Percentiles rank a stretch among this genome's conserved stretches.
Evolutionary conservation across 2,888 invertebrate species (phyloP).

Genomic region (Phymatocera aterrima): DNA sequence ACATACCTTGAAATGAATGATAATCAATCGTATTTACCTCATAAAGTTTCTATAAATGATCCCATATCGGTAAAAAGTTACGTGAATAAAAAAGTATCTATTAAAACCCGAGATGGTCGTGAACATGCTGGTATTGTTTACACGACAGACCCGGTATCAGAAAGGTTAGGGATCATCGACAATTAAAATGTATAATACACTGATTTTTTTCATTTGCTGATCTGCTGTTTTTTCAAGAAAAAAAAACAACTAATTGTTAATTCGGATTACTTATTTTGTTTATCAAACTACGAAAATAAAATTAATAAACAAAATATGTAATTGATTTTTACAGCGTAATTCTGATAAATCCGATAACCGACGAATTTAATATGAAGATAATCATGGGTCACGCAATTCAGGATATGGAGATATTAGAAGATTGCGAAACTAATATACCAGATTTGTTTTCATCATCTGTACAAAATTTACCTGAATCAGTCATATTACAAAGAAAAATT

Average conservation of each 20-base stretch:
- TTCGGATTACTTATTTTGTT: neutral
- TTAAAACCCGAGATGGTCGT: constrained; percentile 60
- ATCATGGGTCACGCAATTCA: constrained; percentile 66
- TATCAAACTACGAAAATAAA: neutral
- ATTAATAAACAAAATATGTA: neutral
- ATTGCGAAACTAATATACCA: constrained; percentile 55
- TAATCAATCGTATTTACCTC: constrained; percentile 50
- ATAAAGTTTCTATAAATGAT: constrained; percentile 67
- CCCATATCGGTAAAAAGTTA: constrained; percentile 67
- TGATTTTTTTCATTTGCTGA: neutral
- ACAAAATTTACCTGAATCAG: constrained; percentile 50
- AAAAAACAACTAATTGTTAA: neutral
- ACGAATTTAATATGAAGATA: constrained; percentile 60
- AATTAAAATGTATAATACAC: neutral
- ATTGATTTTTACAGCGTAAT: constrained; percentile 61
- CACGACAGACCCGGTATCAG: constrained; percentile 71
- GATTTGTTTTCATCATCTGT: constrained; percentile 61
- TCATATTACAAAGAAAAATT: constrained; percentile 58
- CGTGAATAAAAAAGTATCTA: constrained; percentile 64
- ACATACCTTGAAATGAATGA: constrained; percentile 30
- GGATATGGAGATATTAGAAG: constrained; percentile 59
- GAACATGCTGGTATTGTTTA: constrained; percentile 66
- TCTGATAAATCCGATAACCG: constrained; percentile 57
- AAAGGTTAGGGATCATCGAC: constrained; percentile 64
- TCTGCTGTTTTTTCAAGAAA: neutral